These are phyloP conservation scores for Syrmaticus mikado DNA, from an alignment of 2,113 vertebrate genomes.

Conservation along the genomic window DNA sequence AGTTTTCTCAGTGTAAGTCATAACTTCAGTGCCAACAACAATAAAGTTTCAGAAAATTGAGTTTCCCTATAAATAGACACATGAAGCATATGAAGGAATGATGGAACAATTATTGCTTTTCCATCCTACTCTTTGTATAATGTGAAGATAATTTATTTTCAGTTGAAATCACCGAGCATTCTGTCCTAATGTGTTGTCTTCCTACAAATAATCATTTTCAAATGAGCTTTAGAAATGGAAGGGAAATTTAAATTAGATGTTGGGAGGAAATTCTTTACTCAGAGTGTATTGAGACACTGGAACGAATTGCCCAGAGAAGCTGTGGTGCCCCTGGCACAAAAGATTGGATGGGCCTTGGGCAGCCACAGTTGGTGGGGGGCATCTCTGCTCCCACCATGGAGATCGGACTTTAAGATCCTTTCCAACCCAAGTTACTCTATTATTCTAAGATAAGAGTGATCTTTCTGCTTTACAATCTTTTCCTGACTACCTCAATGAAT, in stretches of 20 bases:
- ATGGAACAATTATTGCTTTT: not conserved
- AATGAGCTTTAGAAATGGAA: constrained; percentile 13
- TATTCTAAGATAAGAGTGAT: rapidly evolving
- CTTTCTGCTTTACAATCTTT: not conserved
- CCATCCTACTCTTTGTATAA: not conserved
- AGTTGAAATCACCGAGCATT: not conserved
- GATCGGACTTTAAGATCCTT: not conserved
- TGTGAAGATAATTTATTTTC: not conserved
- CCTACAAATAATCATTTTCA: not conserved
- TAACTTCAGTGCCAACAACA: not conserved
- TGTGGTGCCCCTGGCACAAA: not conserved
- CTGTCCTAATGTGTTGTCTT: not conserved
- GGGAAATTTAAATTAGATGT: not conserved
- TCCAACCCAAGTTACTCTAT: not conserved
- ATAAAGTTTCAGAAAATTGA: not conserved
- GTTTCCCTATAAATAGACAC: not conserved
- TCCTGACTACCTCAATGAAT: not conserved
- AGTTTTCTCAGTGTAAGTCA: not conserved
- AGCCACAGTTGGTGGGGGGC: not conserved
- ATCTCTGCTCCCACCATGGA: too few relatives aligned
- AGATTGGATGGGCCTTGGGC: not conserved
- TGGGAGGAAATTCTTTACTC: not conserved
- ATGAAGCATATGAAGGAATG: not conserved
- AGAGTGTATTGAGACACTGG: not conserved
- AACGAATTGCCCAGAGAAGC: not conserved